phyloP scores from a whole-genome alignment of 2,113 vertebrate species.

The Pseudopipra pipra region DNA sequence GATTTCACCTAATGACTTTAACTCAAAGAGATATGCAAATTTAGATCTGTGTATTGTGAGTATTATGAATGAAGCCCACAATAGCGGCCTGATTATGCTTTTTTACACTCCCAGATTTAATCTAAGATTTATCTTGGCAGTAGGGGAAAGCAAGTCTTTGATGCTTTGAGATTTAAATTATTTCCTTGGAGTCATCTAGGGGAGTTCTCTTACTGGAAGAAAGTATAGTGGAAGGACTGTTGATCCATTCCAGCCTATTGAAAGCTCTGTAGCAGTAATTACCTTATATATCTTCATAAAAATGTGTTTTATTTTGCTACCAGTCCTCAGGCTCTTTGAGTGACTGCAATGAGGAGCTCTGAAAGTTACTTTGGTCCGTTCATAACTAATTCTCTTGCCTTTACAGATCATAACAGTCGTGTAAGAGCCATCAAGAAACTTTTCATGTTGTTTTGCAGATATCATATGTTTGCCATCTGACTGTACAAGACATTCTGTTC shows the following conservation, averaged over 20 bases:
- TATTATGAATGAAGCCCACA: not conserved
- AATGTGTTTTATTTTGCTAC: not conserved
- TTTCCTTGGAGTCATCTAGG: conserved; percentile 17
- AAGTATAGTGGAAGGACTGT: not conserved
- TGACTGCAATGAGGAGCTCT: not conserved
- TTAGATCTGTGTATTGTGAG: not conserved
- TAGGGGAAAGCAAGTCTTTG: conserved; percentile 10
- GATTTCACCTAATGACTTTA: conserved; percentile 8
- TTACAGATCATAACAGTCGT: not conserved
- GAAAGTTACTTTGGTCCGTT: not conserved
- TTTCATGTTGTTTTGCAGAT: not conserved
- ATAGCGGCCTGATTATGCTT: not conserved
- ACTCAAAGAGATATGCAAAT: conserved; percentile 9
- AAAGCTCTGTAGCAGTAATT: not conserved
- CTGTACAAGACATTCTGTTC: not conserved
- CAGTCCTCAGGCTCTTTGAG: not conserved
- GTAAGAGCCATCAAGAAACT: not conserved
- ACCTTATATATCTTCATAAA: not conserved
- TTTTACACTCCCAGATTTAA: conserved; percentile 42
- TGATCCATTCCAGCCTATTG: not conserved
- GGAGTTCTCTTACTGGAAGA: conserved; percentile 25
- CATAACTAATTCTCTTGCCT: not conserved
- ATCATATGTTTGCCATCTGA: not conserved
- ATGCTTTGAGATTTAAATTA: conserved; percentile 57
- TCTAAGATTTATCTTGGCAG: conserved; percentile 26